Conservation (phyloP, 35 echinoderm and acorn worm genomes). For the Anneissia japonica region DNA sequence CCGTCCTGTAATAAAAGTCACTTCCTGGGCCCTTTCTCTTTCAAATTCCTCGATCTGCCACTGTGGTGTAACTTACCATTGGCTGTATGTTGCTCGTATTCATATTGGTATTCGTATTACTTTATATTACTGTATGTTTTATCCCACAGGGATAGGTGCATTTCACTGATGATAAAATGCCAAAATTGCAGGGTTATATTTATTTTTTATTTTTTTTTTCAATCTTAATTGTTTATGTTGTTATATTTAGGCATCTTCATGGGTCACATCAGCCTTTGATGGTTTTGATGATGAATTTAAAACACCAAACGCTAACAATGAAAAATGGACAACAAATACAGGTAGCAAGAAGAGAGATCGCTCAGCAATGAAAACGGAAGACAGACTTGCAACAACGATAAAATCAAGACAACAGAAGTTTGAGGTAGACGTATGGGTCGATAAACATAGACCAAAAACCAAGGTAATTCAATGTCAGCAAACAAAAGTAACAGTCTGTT, state of each 20-base stretch:
- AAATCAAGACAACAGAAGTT: slow-evolving; percentile 14
- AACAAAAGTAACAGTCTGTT: background rate
- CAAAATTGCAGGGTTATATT: no score
- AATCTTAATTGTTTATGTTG: no score
- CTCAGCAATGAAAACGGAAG: background rate
- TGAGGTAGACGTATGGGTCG: slow-evolving; percentile 59
- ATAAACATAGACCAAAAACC: slow-evolving; percentile 55
- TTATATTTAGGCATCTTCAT: slow-evolving; percentile 36
- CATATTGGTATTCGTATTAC: no score
- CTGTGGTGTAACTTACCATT: no score
- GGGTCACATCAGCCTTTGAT: slow-evolving; percentile 74
- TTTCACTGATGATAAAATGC: no score
- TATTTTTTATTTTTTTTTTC: no score
- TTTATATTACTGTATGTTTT: no score
- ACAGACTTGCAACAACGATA: background rate
- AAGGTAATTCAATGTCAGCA: slow-evolving; percentile 21
- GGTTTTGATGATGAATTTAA: slow-evolving; percentile 31
- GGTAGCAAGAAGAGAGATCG: slow-evolving; percentile 9
- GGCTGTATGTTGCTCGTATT: no score
- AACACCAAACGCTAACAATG: background rate
- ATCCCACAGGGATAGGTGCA: no score
- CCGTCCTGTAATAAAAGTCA: no score
- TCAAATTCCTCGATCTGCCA: no score
- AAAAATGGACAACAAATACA: slow-evolving; percentile 7
- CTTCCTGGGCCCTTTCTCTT: no score